Conservation (phyloP, 2,888 invertebrate genomes). For the Stenodera caucasica region DNA sequence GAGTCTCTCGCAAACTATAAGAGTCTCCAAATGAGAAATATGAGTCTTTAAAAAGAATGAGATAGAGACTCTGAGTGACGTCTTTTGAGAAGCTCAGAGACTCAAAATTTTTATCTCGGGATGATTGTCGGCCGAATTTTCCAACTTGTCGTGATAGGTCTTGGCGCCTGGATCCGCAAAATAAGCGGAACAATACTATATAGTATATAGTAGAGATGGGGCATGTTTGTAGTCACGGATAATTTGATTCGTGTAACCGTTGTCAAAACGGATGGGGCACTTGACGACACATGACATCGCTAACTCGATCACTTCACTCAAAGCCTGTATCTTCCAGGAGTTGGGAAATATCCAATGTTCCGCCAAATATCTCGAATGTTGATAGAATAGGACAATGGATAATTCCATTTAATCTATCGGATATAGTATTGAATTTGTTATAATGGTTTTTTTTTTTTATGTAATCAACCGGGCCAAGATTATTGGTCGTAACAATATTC, state of each 20-base stretch:
- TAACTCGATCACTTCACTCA: constrained; percentile 44
- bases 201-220: background rate
- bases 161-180: background rate
- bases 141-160: background rate
- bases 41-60: no score
- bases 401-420: no score
- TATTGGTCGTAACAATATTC: constrained; percentile 30
- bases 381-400: constrained; percentile 16
- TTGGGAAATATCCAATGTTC: constrained; percentile 26
- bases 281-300: constrained; percentile 51
- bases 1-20: no score
- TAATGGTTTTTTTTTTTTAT: no score
- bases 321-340: no score
- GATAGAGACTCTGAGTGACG: no score
- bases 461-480: constrained; percentile 22
- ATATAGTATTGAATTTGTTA: no score
- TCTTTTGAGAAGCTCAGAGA: no score
- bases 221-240: constrained; percentile 42
- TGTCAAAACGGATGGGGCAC: constrained; percentile 50
- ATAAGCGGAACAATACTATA: background rate
- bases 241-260: constrained; percentile 52
- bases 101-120: no score
- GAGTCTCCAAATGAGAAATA: no score
- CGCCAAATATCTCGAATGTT: constrained; percentile 20
- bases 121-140: no score